Conservation (phyloP, 2,888 invertebrate species). For the Parnassius apollo region DNA sequence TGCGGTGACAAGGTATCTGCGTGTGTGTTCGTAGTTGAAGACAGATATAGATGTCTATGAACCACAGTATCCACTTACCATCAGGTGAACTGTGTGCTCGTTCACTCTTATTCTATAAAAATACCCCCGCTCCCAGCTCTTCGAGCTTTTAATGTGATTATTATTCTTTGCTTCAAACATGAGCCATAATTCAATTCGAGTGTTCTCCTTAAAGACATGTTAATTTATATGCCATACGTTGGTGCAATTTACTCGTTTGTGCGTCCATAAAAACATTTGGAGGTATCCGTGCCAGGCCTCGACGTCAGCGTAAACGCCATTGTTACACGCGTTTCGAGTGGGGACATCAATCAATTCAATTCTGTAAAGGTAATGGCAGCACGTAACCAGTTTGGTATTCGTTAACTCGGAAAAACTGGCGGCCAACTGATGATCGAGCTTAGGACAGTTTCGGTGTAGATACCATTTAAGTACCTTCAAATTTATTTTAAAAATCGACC, state of each 20-base stretch:
- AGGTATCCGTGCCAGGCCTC: neutral
- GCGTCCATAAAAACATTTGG: neutral
- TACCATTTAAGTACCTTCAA: too few relatives aligned
- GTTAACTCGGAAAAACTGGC: conserved; percentile 11
- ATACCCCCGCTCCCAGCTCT: too few relatives aligned
- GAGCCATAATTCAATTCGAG: too few relatives aligned
- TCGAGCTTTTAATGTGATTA: too few relatives aligned
- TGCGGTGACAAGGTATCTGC: too few relatives aligned
- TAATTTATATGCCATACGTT: neutral
- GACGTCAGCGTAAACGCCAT: neutral
- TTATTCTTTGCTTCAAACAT: too few relatives aligned
- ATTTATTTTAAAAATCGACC: too few relatives aligned
- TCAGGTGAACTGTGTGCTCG: too few relatives aligned
- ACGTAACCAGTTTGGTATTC: conserved; percentile 15
- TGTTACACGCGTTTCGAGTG: neutral
- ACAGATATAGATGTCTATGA: too few relatives aligned
- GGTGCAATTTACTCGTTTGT: neutral
- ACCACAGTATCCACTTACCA: too few relatives aligned
- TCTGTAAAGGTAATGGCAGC: conserved; percentile 11
- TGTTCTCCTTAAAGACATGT: neutral
- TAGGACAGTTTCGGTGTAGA: neutral
- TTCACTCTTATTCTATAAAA: too few relatives aligned
- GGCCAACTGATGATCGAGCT: neutral
- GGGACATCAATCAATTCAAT: conserved; percentile 14
- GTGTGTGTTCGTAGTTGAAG: too few relatives aligned